A percentile compares a stretch with the other conserved stretches of the same genome.
Conservation (phyloP, 2,797 vertebrate genomes). For the Falco biarmicus region DNA sequence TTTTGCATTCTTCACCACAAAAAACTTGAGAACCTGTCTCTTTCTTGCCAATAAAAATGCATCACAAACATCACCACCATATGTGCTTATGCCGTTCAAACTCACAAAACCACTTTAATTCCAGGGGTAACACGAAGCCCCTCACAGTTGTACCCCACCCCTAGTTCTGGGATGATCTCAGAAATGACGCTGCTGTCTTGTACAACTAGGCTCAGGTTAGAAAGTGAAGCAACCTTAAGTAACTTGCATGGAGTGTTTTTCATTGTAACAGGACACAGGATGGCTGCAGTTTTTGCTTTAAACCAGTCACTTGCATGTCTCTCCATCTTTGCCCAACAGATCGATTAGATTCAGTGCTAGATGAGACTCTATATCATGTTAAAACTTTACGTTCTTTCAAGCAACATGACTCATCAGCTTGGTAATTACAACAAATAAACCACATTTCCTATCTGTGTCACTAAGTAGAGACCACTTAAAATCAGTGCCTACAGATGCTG, state of each 20-base stretch:
- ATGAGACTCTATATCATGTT: constrained; percentile 16
- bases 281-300: background rate
- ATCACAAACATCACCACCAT: background rate
- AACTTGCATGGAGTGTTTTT: background rate
- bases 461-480: constrained; percentile 21
- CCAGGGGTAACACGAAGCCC: background rate
- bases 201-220: background rate
- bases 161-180: background rate
- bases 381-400: constrained; percentile 44
- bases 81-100: background rate
- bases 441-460: constrained; percentile 38
- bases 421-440: constrained; percentile 45
- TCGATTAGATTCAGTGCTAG: background rate
- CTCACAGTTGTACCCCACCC: background rate
- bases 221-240: background rate
- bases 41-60: background rate
- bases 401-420: constrained; percentile 22
- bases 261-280: background rate
- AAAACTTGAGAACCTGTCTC: background rate
- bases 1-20: background rate
- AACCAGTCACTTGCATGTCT: background rate
- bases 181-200: background rate
- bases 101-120: background rate
- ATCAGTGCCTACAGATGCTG: background rate
- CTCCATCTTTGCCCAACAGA: constrained; percentile 6